Percentiles rank a stretch among this genome's conserved stretches.
Evolutionary conservation across 2,113 vertebrate species (phyloP).

Genomic region (Vulpes lagopus): DNA sequence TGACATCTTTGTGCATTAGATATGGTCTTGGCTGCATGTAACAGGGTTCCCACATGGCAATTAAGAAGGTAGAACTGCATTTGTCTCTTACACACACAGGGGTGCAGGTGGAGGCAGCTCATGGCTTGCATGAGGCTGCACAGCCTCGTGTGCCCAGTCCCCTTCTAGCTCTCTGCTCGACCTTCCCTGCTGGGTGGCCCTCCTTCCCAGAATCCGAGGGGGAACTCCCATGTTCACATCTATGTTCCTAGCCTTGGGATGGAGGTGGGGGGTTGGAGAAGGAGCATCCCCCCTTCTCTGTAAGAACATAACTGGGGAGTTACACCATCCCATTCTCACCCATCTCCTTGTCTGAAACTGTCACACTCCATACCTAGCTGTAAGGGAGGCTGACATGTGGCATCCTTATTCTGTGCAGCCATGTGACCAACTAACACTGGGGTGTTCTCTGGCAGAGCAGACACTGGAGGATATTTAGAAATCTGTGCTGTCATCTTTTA

Average conservation of each 20-base stretch:
- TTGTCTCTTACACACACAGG: neutral
- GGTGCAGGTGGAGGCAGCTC: neutral
- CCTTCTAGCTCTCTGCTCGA: neutral
- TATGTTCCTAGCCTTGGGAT: neutral
- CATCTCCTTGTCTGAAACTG: neutral
- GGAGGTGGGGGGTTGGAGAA: neutral
- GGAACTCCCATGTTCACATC: neutral
- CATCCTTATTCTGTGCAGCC: neutral
- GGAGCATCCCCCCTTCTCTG: accelerated
- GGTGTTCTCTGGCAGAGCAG: neutral
- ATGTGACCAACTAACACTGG: neutral
- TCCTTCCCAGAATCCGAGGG: neutral
- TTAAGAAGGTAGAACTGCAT: neutral
- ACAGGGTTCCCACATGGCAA: neutral
- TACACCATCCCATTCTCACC: neutral
- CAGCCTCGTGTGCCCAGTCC: too few species aligned
- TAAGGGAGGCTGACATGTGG: neutral
- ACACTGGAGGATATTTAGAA: neutral
- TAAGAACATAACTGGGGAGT: neutral
- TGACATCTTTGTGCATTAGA: neutral
- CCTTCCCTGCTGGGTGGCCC: neutral
- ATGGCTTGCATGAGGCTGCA: neutral
- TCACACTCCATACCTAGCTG: neutral
- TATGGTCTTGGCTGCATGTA: neutral
- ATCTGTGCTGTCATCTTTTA: neutral